Evolutionary conservation across 2,888 invertebrate genomes (phyloP).

Genomic region (Lycia hirtaria): DNA sequence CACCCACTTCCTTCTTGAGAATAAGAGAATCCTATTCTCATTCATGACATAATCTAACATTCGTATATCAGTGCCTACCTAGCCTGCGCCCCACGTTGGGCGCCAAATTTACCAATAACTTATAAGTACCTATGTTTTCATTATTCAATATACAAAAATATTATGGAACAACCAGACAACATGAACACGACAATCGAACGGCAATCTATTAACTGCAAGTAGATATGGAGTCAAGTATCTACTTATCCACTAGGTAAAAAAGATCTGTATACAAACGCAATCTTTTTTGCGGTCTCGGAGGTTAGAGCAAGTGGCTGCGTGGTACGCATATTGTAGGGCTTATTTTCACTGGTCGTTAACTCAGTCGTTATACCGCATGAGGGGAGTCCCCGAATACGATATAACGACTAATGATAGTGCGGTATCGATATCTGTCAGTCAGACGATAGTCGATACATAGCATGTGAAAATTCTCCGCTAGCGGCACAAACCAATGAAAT

Average conservation of each 20-base stretch:
- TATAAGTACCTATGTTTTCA: conserved; percentile 20
- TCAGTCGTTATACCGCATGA: too few relatives aligned
- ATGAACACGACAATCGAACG: conserved; percentile 41
- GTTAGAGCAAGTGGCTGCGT: too few relatives aligned
- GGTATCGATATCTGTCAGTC: too few relatives aligned
- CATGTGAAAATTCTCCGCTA: too few relatives aligned
- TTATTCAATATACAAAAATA: conserved; percentile 43
- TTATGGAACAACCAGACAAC: conserved; percentile 36
- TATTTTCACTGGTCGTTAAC: too few relatives aligned
- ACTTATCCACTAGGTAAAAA: neutral
- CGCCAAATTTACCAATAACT: conserved; percentile 38
- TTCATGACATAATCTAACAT: conserved; percentile 27
- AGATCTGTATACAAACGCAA: too few relatives aligned
- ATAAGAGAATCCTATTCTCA: conserved; percentile 33
- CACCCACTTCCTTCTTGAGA: neutral
- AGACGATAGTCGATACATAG: too few relatives aligned
- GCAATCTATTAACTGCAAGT: conserved; percentile 22
- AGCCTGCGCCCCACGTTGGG: conserved; percentile 35
- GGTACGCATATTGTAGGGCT: too few relatives aligned
- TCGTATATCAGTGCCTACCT: neutral
- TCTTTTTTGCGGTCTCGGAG: too few relatives aligned
- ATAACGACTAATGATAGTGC: too few relatives aligned
- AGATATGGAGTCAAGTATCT: conserved; percentile 2
- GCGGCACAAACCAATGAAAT: too few relatives aligned
- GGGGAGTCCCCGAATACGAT: too few relatives aligned